Evolutionary conservation across 2,888 invertebrate genomes (phyloP), one percentile per base, ranked within the genome.

Genomic region (Ophioninae sp.): DNA sequence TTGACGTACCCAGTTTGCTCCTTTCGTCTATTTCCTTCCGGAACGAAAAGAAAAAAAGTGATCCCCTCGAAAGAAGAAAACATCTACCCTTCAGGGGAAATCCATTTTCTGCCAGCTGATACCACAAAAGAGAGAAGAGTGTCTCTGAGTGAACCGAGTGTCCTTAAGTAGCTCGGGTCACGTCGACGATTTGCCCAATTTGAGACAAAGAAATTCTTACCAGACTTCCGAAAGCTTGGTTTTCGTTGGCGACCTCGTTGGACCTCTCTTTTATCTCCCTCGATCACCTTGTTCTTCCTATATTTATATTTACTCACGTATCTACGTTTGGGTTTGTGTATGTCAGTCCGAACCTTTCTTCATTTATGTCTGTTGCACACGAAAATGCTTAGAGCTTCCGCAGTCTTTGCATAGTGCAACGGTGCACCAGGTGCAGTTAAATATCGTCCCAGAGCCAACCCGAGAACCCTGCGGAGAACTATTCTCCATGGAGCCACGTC

Each of bases 381-480:
- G n/a, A n/a, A 61, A 81, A 20, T 74, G 67, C 59, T 61, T 13
- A 62, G 76, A 67, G 69, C 77, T 80, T 59, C 56, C 67, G 67
- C 75, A 69, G 70, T 61, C 74, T 41, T 21, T 39, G 79, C 56
- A 70, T 69, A 67, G 68, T 74, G 62, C 37, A 50, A 59, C 67
- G 21, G 65, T 50, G 72, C 67, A 76, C 78, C 81, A 79, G 79
- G 72, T 84, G 79, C 81, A 75, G 62, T 79, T 79, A 79, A 81
- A 56, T 72, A 61, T 57, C 72, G 81, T 65, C 73, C 75, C 78
- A 59, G 56, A 44, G 70, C 73, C 69, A 73, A 75, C 3, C 30
- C 62, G 62, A 30, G 50, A 59, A 79, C 67, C 61, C 75, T 75
- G 74, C 72, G 72, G 61, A 62, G 39, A 21, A 67, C 62, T 50